Base-by-base conservation (phyloP, 2,113 vertebrate genomes). In the Poeciliopsis turrubarensis region DNA sequence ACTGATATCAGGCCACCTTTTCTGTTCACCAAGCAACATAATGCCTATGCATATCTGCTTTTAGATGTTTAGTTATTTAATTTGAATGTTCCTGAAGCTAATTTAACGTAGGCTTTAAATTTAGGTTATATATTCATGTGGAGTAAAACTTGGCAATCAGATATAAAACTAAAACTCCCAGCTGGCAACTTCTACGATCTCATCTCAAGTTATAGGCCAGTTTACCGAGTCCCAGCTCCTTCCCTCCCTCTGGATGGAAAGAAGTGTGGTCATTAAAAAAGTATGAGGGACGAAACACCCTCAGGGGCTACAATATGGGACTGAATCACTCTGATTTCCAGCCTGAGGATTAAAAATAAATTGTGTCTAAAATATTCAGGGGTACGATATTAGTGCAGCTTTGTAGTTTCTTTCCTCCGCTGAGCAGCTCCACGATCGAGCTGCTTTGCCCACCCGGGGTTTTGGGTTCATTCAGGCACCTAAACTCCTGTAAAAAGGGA, bases 341-440 rank as follows among this genome's bases (percentile, higher is more conserved):
- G 89, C 87, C 84, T 69, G 82, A 73, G 63, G 92, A 93, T 93
- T 88, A 92, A 91, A 94, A 87, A 93, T 93, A 93, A 93, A 94
- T 93, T 91, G 91, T 81, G 87, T 91, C 84, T 94, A 89, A 94
- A 95, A 94, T 93, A 94, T 94, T 94, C 91, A 93, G 77, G 68
- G 89, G 75, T 72, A 81, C 67, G 69, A 90, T 89, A 92, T 93
- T 93, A 92, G 78, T 69, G 86, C 79, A 85, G 86, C 75, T 89
- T 89, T 89, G 87, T 81, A 72, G 85, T 90, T 89, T 84, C 82
- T 71, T 73, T 75, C 78, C 82, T 80, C 79, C 34, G 26, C 69
- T 68, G 44, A 82, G 81, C 82, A 39, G 76, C 81, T 78, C 78
- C 77, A 84, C 47, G 72, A 80, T 81, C 41, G 32, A 86, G 74